Evolutionary conservation across 2,113 vertebrate genomes (phyloP), one percentile per base, ranked within the genome.

Genomic region (Barbus barbus): DNA sequence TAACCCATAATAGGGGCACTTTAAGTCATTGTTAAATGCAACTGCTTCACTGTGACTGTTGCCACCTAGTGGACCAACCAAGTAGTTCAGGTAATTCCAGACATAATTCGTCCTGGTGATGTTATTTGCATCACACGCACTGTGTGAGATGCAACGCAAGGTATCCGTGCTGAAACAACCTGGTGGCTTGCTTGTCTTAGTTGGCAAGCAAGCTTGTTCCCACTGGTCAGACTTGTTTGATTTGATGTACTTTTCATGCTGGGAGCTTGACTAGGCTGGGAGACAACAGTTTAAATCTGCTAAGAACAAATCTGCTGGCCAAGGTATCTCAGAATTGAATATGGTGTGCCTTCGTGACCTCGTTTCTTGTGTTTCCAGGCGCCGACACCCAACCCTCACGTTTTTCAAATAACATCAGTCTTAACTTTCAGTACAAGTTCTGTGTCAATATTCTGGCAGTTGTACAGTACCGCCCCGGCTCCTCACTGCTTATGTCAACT

Each of bases 401-500:
- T 61, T 83, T 76, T 82, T 69, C 14, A 65, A 56, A 80, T 75
- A 78, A 82, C 26, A 53, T 31, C 31, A 56, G 58, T 46, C 48
- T 78, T 78, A 65, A 58, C 46, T 67, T 53, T 80, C 83, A 44
- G 44, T 69, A 33, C 48, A 41, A 28, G 24, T 53, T 67, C 81
- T 36, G 65, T 86, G 61, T 84, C 83, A 87, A 53, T 83, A 83
- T 79, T 71, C 85, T 72, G 31, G 53, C 65, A 56, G 38, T 73
- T 74, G 38, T 74, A 77, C n/a, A 80, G 73, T 58, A 48, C 74
- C 78, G 44, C 44, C 65, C 65, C 60, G 18, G 69, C 53, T 58
- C 41, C 78, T 86, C 65, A 58, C 82, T 77, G 82, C 72, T 84
- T 76, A 75, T 82, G 65, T 82, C 53, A 86, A 74, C 78, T 86